A percentile compares a stretch with the other conserved stretches of the same genome.
These are phyloP conservation scores for Drosophila guanche DNA, from an alignment of 1,140 invertebrate genomes.

Conservation along the genomic window DNA sequence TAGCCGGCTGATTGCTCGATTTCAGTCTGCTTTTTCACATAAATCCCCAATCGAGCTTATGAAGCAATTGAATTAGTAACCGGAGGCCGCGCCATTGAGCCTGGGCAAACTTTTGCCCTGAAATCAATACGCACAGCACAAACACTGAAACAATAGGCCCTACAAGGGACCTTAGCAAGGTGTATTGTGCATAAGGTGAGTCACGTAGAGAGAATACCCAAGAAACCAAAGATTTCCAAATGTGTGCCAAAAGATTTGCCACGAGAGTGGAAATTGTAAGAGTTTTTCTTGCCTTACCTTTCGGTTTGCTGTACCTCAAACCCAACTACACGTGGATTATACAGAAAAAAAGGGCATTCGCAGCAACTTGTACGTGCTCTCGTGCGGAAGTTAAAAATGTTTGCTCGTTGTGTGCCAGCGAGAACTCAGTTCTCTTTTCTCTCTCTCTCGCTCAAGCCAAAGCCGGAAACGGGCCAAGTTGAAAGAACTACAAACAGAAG, in stretches of 20 bases:
- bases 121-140: slow-evolving; percentile 44
- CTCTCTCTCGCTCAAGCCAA: slow-evolving; percentile 9
- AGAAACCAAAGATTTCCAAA: not conserved
- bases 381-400: slow-evolving; percentile 60
- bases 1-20: slow-evolving; percentile 23
- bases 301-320: too few relatives aligned
- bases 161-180: not conserved
- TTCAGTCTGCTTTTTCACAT: slow-evolving; percentile 9
- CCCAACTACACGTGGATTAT: slow-evolving; percentile 14
- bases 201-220: not conserved
- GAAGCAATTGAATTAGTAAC: slow-evolving; percentile 51
- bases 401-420: slow-evolving; percentile 15
- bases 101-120: slow-evolving; percentile 20
- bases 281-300: too few relatives aligned
- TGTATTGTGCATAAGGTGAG: too few relatives aligned
- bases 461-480: slow-evolving; percentile 36
- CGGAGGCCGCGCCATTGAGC: slow-evolving; percentile 11
- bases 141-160: slow-evolving; percentile 36
- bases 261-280: too few relatives aligned
- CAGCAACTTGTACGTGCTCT: slow-evolving; percentile 52
- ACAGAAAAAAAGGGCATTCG: slow-evolving; percentile 52
- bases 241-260: too few relatives aligned
- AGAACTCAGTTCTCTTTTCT: slow-evolving; percentile 8
- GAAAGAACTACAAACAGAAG: not conserved
- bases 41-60: slow-evolving; percentile 27